phyloP scores from a whole-genome alignment of 2,113 vertebrate species.

The Oncorhynchus nerka region DNA sequence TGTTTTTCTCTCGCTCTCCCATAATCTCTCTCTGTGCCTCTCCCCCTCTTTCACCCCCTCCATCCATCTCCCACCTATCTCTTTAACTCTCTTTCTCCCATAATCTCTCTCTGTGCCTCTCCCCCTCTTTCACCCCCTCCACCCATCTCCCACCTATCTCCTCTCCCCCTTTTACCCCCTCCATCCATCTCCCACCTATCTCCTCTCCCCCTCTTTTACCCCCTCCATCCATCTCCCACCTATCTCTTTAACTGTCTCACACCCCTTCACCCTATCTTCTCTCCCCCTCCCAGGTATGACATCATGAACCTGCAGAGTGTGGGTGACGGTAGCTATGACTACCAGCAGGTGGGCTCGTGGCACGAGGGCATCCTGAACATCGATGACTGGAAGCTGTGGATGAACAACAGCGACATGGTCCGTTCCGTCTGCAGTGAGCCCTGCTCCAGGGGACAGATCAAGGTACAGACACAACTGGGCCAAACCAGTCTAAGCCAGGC shows the following conservation, averaged over 20 bases:
- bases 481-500: neutral
- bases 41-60: constrained; percentile 1
- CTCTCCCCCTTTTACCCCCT: neutral
- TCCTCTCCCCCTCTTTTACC: too few species aligned
- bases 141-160: too few species aligned
- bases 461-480: constrained; percentile 71
- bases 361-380: constrained; percentile 89
- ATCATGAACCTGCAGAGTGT: constrained; percentile 97
- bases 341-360: constrained; percentile 94
- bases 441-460: constrained; percentile 94
- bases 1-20: too few species aligned
- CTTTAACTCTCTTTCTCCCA: too few species aligned
- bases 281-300: constrained; percentile 81
- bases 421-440: constrained; percentile 97
- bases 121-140: constrained; percentile 1
- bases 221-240: too few species aligned
- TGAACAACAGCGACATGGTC: constrained; percentile 91
- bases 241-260: too few species aligned
- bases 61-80: too few species aligned
- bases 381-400: constrained; percentile 87
- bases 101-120: neutral
- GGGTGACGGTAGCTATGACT: constrained; percentile 83
- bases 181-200: too few species aligned
- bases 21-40: neutral
- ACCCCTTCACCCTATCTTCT: too few species aligned